Percentiles rank a stretch among this genome's conserved stretches.
These are phyloP conservation scores for Fragum sueziense DNA, from an alignment of 2,888 invertebrate genomes.

Conservation along the genomic window DNA sequence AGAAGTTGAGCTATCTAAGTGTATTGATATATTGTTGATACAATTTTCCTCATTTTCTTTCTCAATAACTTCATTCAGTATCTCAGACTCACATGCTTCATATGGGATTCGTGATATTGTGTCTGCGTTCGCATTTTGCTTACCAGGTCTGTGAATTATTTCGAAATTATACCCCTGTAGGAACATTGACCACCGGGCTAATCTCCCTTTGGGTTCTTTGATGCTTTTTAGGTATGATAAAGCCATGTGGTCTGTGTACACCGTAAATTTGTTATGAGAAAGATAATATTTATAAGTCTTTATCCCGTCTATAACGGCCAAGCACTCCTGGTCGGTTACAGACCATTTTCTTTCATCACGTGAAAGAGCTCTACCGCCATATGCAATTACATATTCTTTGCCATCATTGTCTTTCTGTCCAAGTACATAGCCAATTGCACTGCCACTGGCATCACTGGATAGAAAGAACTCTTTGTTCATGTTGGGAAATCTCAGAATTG, in stretches of 20 bases:
- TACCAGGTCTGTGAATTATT: constrained; percentile 42
- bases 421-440: constrained; percentile 57
- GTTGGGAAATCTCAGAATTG: constrained; percentile 62
- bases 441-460: constrained; percentile 51
- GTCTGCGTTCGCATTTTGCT: constrained; percentile 45
- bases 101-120: constrained; percentile 48
- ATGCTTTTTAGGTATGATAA: constrained; percentile 46
- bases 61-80: not conserved
- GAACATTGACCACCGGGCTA: constrained; percentile 49
- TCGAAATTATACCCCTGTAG: constrained; percentile 37
- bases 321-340: constrained; percentile 50
- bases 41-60: not conserved
- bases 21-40: not conserved
- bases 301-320: constrained; percentile 47
- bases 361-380: constrained; percentile 55
- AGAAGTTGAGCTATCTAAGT: not conserved
- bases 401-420: constrained; percentile 53
- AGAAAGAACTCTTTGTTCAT: constrained; percentile 52
- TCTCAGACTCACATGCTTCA: not conserved
- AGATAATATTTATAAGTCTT: constrained; percentile 52
- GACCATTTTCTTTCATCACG: constrained; percentile 49
- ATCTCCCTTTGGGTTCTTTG: constrained; percentile 37
- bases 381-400: constrained; percentile 55
- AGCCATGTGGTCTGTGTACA: constrained; percentile 60
- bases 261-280: constrained; percentile 39